Evolutionary conservation across 92 coral and sea anemone species (phyloP).

Genomic region (Siderastrea radians): DNA sequence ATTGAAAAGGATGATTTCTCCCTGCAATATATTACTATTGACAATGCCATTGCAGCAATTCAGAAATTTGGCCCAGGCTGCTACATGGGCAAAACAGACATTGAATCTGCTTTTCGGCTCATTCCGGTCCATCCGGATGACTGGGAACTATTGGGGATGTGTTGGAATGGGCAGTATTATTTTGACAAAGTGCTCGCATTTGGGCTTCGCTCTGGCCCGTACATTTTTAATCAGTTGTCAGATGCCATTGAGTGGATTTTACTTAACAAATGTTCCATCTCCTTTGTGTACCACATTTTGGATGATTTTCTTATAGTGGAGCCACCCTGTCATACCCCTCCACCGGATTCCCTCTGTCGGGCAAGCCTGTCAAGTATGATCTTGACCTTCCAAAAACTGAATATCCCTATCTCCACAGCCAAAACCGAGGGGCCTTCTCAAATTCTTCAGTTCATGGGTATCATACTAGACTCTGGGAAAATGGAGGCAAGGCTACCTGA

Average conservation of each 20-base stretch:
- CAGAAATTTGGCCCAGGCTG: slow-evolving; percentile 38
- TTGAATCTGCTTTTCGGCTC: slow-evolving; percentile 68
- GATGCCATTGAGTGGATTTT: slow-evolving; percentile 72
- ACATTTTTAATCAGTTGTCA: slow-evolving; percentile 58
- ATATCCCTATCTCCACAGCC: slow-evolving; percentile 56
- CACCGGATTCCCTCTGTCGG: slow-evolving; percentile 27
- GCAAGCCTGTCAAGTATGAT: slow-evolving; percentile 64
- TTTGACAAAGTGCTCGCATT: slow-evolving; percentile 64
- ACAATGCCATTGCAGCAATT: slow-evolving; percentile 54
- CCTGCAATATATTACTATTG: too few species aligned
- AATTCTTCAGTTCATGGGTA: slow-evolving; percentile 63
- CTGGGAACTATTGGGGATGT: slow-evolving; percentile 64
- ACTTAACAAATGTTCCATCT: slow-evolving; percentile 41
- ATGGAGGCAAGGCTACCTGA: slow-evolving; percentile 73
- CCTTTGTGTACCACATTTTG: slow-evolving; percentile 61
- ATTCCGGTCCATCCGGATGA: slow-evolving; percentile 69
- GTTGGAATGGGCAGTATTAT: slow-evolving; percentile 55
- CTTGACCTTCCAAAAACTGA: slow-evolving; percentile 55
- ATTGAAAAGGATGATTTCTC: too few species aligned
- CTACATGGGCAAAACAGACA: slow-evolving; percentile 65
- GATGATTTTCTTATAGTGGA: slow-evolving; percentile 75
- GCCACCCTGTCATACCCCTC: slow-evolving; percentile 31
- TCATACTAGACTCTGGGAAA: slow-evolving; percentile 49
- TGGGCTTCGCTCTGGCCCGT: slow-evolving; percentile 61
- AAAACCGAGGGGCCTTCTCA: slow-evolving; percentile 65